A percentile compares a stretch with the other conserved stretches of the same genome.
Evolutionary conservation across 2,113 vertebrate genomes (phyloP).

Genomic region (Platanista minor): DNA sequence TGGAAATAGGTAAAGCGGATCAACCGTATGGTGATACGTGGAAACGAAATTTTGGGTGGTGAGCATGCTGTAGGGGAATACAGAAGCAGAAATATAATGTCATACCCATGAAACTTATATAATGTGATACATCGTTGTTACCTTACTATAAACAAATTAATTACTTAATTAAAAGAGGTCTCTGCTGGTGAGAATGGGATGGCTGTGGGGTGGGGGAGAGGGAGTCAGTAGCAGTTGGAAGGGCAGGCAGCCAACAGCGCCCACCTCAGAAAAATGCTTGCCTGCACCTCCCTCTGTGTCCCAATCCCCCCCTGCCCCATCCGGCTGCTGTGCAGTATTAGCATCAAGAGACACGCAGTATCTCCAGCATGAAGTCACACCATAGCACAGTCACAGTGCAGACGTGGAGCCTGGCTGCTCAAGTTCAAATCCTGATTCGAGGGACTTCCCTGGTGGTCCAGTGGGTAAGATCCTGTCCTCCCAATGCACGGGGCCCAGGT

Average conservation of each 20-base stretch:
- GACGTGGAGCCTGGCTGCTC: not conserved
- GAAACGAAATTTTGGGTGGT: too few species aligned
- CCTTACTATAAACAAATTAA: too few species aligned
- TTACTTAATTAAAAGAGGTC: not conserved
- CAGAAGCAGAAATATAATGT: too few species aligned
- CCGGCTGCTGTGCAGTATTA: accelerated
- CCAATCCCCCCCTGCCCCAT: not conserved
- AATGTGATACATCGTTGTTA: too few species aligned
- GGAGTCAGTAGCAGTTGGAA: not conserved
- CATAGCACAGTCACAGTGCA: accelerated
- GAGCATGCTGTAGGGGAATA: too few species aligned
- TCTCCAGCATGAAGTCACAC: not conserved
- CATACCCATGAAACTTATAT: too few species aligned
- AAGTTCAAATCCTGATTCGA: not conserved
- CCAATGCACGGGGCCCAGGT: too few species aligned
- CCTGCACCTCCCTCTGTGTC: accelerated
- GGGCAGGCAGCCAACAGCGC: too few species aligned
- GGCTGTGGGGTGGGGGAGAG: accelerated
- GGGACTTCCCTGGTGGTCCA: not conserved
- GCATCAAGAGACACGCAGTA: not conserved
- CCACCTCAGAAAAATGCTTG: too few species aligned
- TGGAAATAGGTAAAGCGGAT: too few species aligned
- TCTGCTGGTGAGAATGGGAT: not conserved
- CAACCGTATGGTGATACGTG: too few species aligned
- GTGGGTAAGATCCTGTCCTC: too few species aligned